Evolutionary conservation across 2,888 invertebrate genomes (phyloP).

Genomic region (Conchocele bisecta): DNA sequence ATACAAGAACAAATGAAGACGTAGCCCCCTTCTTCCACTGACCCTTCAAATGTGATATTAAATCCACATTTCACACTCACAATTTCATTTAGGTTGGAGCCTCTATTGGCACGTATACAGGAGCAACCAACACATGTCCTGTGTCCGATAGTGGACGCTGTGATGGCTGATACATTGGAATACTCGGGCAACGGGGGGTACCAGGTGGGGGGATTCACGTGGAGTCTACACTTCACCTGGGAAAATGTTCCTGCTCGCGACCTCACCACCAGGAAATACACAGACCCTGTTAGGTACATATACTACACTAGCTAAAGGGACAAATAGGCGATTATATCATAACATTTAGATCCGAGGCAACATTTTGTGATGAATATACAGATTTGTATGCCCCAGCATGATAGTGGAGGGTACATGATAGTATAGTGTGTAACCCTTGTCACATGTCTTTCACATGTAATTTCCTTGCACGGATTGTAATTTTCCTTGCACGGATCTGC

Average conservation of each 20-base stretch:
- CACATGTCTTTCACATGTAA: too few species aligned
- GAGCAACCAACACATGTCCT: conserved; percentile 90
- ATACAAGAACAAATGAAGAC: conserved; percentile 92
- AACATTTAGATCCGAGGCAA: not conserved
- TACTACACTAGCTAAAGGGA: too few species aligned
- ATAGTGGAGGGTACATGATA: too few species aligned
- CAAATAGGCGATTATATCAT: not conserved
- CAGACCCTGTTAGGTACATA: conserved; percentile 75
- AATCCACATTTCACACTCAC: not conserved
- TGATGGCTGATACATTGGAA: conserved; percentile 89
- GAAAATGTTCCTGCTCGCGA: conserved; percentile 69
- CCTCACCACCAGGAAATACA: conserved; percentile 60
- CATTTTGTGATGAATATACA: not conserved
- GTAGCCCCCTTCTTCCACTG: too few species aligned
- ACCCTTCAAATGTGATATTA: not conserved
- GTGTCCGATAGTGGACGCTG: conserved; percentile 97
- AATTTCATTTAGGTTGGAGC: conserved; percentile 87
- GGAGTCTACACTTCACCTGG: conserved; percentile 95
- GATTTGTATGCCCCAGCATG: too few species aligned
- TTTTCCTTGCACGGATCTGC: too few species aligned
- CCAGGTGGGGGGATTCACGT: conserved; percentile 82
- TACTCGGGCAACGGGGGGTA: conserved; percentile 72
- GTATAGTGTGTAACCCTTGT: not conserved
- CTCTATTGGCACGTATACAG: conserved; percentile 92
- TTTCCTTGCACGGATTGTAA: too few species aligned